Percentiles rank a stretch among this genome's conserved stretches.
phyloP scores from a whole-genome alignment of 2,113 vertebrate species.

The Fukomys damarensis region DNA sequence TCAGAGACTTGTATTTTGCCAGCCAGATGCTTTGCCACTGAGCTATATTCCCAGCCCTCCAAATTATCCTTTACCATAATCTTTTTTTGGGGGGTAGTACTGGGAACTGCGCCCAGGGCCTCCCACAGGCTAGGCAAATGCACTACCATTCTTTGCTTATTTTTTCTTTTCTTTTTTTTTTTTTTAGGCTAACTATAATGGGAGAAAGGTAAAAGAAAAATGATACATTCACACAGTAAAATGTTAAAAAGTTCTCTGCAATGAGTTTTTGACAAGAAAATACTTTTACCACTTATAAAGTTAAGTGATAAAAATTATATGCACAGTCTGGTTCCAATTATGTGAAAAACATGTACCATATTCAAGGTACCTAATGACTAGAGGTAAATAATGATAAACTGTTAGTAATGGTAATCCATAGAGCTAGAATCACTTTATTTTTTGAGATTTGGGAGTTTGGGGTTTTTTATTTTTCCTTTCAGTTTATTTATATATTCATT shows the following conservation, averaged over 20 bases:
- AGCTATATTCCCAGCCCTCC: too few relatives aligned
- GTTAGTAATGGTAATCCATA: not conserved
- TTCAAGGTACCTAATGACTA: not conserved
- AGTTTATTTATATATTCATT: not conserved
- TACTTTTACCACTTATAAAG: conserved; percentile 18
- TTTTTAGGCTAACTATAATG: not conserved
- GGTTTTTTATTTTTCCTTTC: not conserved
- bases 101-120: too few relatives aligned
- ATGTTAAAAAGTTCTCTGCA: not conserved
- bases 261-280: conserved; percentile 52
- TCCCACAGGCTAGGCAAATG: too few relatives aligned
- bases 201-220: not conserved
- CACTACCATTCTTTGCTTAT: too few relatives aligned
- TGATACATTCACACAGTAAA: not conserved
- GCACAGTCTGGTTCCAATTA: not conserved
- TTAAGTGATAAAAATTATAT: not conserved
- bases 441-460: not conserved
- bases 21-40: too few relatives aligned
- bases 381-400: conserved; percentile 22
- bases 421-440: not conserved
- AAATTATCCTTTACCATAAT: too few relatives aligned
- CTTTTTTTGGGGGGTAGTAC: too few relatives aligned
- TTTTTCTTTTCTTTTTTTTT: too few relatives aligned
- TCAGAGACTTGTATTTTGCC: too few relatives aligned
- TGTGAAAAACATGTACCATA: not conserved